These are phyloP conservation scores for Aphaenogaster rudis DNA, from an alignment of 1,140 invertebrate genomes.

Conservation along the genomic window DNA sequence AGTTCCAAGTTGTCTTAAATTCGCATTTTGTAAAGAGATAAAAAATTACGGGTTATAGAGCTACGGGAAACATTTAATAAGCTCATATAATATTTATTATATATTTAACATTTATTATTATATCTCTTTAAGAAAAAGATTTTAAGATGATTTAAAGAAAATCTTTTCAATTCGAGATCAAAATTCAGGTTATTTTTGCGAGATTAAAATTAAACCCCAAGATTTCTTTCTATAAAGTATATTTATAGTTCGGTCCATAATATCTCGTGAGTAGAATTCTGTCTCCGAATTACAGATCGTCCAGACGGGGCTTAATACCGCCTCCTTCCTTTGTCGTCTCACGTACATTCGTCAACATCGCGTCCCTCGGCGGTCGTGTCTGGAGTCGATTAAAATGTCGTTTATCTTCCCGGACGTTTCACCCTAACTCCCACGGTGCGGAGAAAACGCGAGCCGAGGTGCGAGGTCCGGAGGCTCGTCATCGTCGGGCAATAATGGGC, in stretches of 20 bases:
- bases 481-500: slow-evolving; percentile 46
- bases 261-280: not conserved
- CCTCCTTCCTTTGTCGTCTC: not conserved
- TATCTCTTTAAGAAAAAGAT: not conserved
- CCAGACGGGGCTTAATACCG: slow-evolving; percentile 17
- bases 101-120: too few relatives aligned
- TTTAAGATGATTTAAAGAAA: not conserved
- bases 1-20: not conserved
- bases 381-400: slow-evolving; percentile 73
- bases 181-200: not conserved
- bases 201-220: not conserved
- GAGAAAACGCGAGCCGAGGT: slow-evolving; percentile 49
- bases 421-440: not conserved
- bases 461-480: slow-evolving; percentile 33
- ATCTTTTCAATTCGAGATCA: not conserved
- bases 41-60: not conserved
- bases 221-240: not conserved
- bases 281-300: slow-evolving; percentile 22
- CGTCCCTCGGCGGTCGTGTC: slow-evolving; percentile 27
- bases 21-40: not conserved
- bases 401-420: slow-evolving; percentile 71
- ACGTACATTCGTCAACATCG: slow-evolving; percentile 52
- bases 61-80: not conserved
- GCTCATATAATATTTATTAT: not conserved
- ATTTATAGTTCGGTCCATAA: not conserved